Evolutionary conservation across 2,888 invertebrate genomes (phyloP).

Genomic region (Apocheima hispidaria): DNA sequence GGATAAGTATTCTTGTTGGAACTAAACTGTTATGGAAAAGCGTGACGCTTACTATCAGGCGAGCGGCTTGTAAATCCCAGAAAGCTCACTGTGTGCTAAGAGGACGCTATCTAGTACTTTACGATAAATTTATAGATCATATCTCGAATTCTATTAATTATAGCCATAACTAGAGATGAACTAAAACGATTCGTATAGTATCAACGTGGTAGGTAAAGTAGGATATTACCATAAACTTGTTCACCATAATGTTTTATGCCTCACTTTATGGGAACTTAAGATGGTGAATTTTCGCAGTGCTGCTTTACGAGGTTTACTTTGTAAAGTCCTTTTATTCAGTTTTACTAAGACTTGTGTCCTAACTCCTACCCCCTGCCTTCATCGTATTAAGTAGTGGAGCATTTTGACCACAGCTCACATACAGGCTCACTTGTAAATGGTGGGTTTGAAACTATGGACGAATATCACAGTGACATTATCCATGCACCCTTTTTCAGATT

Average conservation of each 20-base stretch:
- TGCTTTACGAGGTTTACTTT: conserved; percentile 47
- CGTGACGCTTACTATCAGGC: no score
- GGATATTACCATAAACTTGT: conserved; percentile 47
- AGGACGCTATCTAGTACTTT: not conserved
- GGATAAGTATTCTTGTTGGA: no score
- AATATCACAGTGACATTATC: no score
- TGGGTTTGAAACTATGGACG: no score
- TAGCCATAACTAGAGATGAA: conserved; percentile 7
- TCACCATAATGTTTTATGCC: conserved; percentile 52
- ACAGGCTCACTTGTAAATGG: no score
- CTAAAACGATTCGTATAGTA: conserved; percentile 36
- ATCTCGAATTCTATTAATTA: not conserved
- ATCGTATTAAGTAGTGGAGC: no score
- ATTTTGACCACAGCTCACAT: no score
- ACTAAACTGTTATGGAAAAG: no score
- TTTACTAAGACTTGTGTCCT: not conserved
- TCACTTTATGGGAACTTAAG: conserved; percentile 53
- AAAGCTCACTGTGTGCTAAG: no score
- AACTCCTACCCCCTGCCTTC: no score
- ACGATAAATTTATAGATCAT: not conserved
- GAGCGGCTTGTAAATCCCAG: no score
- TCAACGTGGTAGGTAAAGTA: conserved; percentile 46
- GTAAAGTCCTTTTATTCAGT: conserved; percentile 18
- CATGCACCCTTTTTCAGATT: no score
- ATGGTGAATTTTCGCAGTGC: conserved; percentile 43